Base-by-base conservation (phyloP, 35 echinoderm and acorn worm genomes). In the Eucidaris tribuloides region DNA sequence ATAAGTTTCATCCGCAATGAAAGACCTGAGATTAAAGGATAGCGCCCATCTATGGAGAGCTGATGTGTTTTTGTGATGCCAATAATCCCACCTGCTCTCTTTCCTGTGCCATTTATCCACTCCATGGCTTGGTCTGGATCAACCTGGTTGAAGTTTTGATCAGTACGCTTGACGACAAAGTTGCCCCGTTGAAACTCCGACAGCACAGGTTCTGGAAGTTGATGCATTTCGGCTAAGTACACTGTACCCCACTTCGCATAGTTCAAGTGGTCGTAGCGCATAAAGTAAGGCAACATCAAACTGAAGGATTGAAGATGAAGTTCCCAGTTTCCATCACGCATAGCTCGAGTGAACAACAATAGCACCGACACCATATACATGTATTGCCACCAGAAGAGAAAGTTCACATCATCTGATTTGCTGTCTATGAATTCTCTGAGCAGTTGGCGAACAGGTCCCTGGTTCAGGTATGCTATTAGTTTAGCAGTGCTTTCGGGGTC, bases 101-200 rank as follows among this genome's bases (percentile, higher is more conserved):
- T 91, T 80, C 71, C 89, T n/a, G 29, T 91, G 36, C 61, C 86
- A 35, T 83, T 90, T 22, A 90, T 2, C 88, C 80, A 84, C 19
- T 90, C 81, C 41, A 46, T 31, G 13, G 38, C 42, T 42, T 84
- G 87, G 45, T 90, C 87, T 45, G 81, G 87, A 45, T 82, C 58
- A 29, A 83, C 87, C 38, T 90, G 87, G 44, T 90, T 90, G 70
- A 90, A 90, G 18, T 62, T 41, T 18, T 44, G 46, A 37, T 0
- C 25, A 30, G 88, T 84, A 15, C 55, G 13, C 72, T 90, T 90
- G 9, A 90, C 88, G 35, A 90, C 88, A 84, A 90, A 90, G 36
- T 78, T 84, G 18, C 81, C 80, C 9, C 5, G 5, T 44, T 78
- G 48, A 58, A 90, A 84, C 60, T 90, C 81, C 0, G 6, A 20